phyloP scores from a whole-genome alignment of 2,888 invertebrate species.

The Synergus itoensis region DNA sequence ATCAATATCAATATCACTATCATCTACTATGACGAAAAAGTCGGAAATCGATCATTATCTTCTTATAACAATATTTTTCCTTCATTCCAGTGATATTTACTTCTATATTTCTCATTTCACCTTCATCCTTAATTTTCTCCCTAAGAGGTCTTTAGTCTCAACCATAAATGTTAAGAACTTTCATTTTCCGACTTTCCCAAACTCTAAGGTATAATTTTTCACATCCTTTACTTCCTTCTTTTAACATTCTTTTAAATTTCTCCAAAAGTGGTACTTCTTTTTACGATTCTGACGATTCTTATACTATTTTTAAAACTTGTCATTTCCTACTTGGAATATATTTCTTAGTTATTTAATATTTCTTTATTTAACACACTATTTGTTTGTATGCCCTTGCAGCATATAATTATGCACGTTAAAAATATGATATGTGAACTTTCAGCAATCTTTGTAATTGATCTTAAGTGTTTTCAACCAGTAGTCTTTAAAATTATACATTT shows the following conservation, averaged over 20 bases:
- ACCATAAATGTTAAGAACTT: conserved; percentile 6
- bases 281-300: background rate
- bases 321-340: background rate
- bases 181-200: conserved; percentile 20
- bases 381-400: too few relatives aligned
- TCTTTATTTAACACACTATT: background rate
- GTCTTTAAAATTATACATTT: background rate
- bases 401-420: too few relatives aligned
- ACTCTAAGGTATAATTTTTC: conserved; percentile 33
- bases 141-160: background rate
- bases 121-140: background rate
- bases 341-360: background rate
- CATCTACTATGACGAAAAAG: background rate
- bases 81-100: background rate
- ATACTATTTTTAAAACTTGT: background rate
- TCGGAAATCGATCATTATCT: background rate
- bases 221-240: conserved; percentile 17
- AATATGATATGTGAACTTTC: background rate
- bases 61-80: background rate
- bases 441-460: background rate
- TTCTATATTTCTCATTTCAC: background rate
- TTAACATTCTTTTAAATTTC: conserved; percentile 19
- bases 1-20: background rate
- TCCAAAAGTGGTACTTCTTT: conserved; percentile 12
- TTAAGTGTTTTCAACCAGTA: background rate